Evolutionary conservation across 2,113 vertebrate species (phyloP), one percentile per base, ranked within the genome.

Genomic region (Panurus biarmicus): DNA sequence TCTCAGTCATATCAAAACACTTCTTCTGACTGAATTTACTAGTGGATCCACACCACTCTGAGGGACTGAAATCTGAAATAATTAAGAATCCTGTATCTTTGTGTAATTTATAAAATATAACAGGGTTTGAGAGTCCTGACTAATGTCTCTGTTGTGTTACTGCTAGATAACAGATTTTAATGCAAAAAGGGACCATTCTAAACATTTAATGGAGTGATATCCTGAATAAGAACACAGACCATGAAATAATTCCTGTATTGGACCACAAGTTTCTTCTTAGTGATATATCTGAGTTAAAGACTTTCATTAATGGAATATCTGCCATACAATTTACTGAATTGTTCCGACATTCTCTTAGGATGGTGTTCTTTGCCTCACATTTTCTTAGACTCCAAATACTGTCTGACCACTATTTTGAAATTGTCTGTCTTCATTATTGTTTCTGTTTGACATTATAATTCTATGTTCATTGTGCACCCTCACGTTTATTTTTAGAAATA

Each of bases 331-430:
- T 85, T 80, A 9, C 6, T 44, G 42, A 72, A 19, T 25, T 56
- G 9, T 57, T 94, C 26, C 42, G 38, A 4, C 4, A 23, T 77
- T 87, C 78, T 79, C 45, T 83, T 70, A 88, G 22, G 17, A 64
- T 40, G 1, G 1, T 47, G 22, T 12, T 79, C 11, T 70, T 65
- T 0, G 0, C 4, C 13, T 85, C 22, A 5, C 25, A 44, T 60
- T 82, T 92, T 69, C 13, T n/a, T 51, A 67, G n/a, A 50, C 16
- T 89, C 23, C 20, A 76, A 21, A 90, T 51, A 69, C 17, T 38
- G 6, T 82, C 70, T 69, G 10, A 90, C 2, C 15, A 33, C 23
- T 72, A 36, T 61, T 83, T 60, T 88, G 22, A 70, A 73, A 73
- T 54, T 45, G 2, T 69, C n/a, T 61, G 0, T 69, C 31, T 85